phyloP scores from a whole-genome alignment of 2,113 vertebrate species.

The Elachura formosa region DNA sequence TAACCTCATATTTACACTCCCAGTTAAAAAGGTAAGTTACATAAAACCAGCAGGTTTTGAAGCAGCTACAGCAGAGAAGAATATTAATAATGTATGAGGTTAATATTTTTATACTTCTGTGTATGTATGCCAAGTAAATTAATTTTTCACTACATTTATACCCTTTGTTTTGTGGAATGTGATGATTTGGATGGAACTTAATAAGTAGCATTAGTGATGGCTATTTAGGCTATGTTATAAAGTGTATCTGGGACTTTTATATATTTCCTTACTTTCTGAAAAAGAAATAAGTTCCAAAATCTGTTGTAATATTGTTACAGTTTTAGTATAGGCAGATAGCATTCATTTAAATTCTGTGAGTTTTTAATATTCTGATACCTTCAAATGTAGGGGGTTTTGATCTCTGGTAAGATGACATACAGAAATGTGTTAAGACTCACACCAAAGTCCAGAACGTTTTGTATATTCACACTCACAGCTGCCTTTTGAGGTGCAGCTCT shows the following conservation, averaged over 20 bases:
- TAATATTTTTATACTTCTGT: background rate
- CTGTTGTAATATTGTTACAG: background rate
- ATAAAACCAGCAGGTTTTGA: background rate
- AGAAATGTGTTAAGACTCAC: background rate
- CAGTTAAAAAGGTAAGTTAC: constrained; percentile 88
- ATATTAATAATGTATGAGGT: background rate
- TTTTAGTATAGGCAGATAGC: background rate
- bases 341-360: background rate
- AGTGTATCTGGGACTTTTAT: background rate
- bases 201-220: background rate
- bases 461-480: background rate
- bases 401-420: background rate
- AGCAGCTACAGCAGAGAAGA: background rate
- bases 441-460: background rate
- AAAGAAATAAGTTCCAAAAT: background rate
- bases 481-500: background rate
- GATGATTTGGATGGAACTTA: background rate
- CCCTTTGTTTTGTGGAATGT: background rate
- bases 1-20: constrained; percentile 92
- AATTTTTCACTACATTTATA: background rate
- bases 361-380: background rate
- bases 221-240: background rate
- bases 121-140: background rate
- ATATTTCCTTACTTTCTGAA: background rate
- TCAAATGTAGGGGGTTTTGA: background rate